Conservation (phyloP, 2,888 invertebrate species). For the Incurvaria masculella region DNA sequence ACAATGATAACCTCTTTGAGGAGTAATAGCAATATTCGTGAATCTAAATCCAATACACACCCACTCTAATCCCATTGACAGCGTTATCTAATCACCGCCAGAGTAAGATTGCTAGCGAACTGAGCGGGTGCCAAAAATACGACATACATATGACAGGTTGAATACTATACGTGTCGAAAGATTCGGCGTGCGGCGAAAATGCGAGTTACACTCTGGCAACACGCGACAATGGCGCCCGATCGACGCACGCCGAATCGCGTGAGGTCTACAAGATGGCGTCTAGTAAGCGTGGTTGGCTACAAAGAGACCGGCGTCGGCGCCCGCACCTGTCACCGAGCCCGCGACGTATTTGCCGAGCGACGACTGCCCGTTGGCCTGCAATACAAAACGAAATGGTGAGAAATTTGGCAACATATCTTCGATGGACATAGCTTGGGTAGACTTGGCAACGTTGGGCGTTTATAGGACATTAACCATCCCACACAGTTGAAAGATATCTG, state of each 20-base stretch:
- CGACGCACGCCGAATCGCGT: constrained; percentile 7
- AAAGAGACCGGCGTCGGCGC: constrained; percentile 85
- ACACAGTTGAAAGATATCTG: constrained; percentile 2
- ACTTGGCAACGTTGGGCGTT: constrained; percentile 9
- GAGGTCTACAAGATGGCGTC: constrained; percentile 22
- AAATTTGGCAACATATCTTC: no score
- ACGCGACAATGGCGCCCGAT: constrained; percentile 4
- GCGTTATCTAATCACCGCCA: no score
- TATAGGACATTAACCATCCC: constrained; percentile 10
- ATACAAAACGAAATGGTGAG: constrained; percentile 8
- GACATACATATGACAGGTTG: no score
- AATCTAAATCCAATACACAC: no score
- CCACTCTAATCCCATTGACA: no score
- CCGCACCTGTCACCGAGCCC: constrained; percentile 83
- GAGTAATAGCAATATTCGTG: no score
- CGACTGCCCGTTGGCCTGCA: constrained; percentile 89
- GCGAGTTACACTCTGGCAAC: constrained; percentile 6
- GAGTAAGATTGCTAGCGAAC: no score
- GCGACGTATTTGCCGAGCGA: constrained; percentile 86
- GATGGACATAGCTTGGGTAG: no score
- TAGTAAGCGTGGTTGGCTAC: constrained; percentile 97
- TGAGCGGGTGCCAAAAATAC: no score
- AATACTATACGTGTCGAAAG: no score
- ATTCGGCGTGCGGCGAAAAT: constrained; percentile 7
- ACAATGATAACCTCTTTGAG: no score